Evolutionary conservation across 2,797 vertebrate species (phyloP).

Genomic region (Mus minutoides): DNA sequence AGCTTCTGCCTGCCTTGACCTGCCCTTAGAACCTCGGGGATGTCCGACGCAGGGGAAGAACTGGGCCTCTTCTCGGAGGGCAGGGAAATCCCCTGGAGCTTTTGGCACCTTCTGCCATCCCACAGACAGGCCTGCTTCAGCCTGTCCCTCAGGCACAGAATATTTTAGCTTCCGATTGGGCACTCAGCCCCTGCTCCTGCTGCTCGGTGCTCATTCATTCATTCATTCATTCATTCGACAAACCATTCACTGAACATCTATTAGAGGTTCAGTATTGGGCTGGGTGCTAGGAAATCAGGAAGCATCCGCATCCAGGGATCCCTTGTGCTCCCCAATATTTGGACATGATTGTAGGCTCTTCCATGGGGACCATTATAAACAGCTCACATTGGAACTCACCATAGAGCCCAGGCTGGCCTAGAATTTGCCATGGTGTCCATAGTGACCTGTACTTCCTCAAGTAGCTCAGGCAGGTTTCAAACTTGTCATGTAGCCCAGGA

Average conservation of each 20-base stretch:
- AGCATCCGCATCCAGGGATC: background rate
- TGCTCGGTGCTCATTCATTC: background rate
- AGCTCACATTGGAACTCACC: background rate
- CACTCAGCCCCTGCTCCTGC: background rate
- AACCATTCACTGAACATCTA: background rate
- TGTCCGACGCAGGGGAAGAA: constrained; percentile 39
- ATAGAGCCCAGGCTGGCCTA: background rate
- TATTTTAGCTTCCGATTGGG: background rate
- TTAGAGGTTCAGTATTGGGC: background rate
- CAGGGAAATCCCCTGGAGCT: constrained; percentile 58
- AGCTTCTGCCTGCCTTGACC: background rate
- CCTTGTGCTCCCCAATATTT: background rate
- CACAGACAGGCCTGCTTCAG: background rate
- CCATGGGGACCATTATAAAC: background rate
- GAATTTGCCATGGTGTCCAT: background rate
- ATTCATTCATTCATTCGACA: background rate
- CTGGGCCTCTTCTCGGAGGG: background rate
- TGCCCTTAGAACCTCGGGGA: constrained; percentile 40
- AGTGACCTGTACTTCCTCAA: background rate
- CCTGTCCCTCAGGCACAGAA: background rate
- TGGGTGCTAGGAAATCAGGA: background rate
- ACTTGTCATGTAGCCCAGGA: background rate
- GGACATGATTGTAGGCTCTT: background rate
- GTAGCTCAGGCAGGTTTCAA: background rate
- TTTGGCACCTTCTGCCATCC: background rate